Base-by-base conservation (phyloP, 2,113 vertebrate genomes). In the Suricata suricatta region DNA sequence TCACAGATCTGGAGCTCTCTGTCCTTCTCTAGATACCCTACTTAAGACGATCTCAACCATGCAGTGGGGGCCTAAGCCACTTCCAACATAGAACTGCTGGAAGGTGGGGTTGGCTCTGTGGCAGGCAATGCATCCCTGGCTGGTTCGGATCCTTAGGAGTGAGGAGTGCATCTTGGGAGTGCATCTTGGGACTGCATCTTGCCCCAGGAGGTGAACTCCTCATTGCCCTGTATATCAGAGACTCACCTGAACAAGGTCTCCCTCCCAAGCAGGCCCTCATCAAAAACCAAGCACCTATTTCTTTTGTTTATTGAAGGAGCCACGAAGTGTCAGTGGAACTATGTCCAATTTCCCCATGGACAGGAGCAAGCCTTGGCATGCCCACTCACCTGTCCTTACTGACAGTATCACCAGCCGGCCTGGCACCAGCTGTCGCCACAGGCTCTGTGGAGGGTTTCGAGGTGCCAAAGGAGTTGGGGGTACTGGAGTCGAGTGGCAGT, bases 351-450 rank as follows among this genome's bases (percentile, higher is more conserved):
- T 60, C 77, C 71, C 85, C 82, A 90, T 14, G 41, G 60, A 80
- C 11, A 63, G 83, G n/a, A 71, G 23, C 38, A 72, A 88, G 35
- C 35, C 41, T 79, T 85, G 81, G 82, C 44, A 52, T 5, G 25
- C 23, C 96, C 94, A 98, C 98, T 97, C 95, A 99, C 99, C 99
- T 98, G 57, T 99, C 99, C 97, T 99, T 99, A 98, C 98, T 98
- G 98, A 96, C 98, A 97, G 98, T 96, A 80, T 99, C 99, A 81
- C 99, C 99, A 89, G 98, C 97, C 96, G 99, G 97, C 98, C 99
- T 99, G 97, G 98, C 44, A 66, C 98, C 98, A 1, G 96, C 66
- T 66, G 99, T 98, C 4, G 98, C 98, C 96, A 98, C 97, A 68
- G 99, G 97, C 96, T 99, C 99, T 33, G 98, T 98, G 93, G 98